Evolutionary conservation across 2,888 invertebrate genomes (phyloP), one percentile per base, ranked within the genome.

Genomic region (Protodeltote pygarga): DNA sequence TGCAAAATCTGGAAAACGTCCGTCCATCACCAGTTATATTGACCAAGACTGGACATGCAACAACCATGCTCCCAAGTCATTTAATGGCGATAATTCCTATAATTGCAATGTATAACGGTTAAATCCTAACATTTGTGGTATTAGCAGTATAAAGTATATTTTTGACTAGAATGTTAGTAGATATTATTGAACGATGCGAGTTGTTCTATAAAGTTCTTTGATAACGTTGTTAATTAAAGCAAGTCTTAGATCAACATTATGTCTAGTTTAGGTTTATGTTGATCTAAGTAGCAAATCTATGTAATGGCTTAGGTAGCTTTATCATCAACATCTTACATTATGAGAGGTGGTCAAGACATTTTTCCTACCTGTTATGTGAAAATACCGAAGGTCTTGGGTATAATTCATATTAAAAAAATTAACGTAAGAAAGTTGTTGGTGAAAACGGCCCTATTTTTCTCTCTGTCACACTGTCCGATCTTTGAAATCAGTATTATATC

Each of bases 1-100:
- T 89, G 1, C 81, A 87, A 34, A 85, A 78, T 35, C 49, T 68
- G 3, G 81, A 81, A 17, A 25, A 70, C 0, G 15, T 62, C 0
- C 57, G 35, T 0, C 57, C 61, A 1, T 68, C 71, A 2, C 45
- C 62, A 0, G 29, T 52, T 11, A 57, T 55, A 0, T 29, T 82
- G 3, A 68, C 74, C 5, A 65, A 50, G 3, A 8, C 17, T 15
- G 35, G 14, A 1, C 3, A 2, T 4, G 14, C 15, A 6, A n/a
- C 23, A 8, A 14, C 2, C 8, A 9, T n/a, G 1, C 23, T 16
- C 5, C 27, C 46, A 38, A 33, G 20, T 13, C 16, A 41, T 24
- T 20, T 34, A 27, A 20, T 41, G 23, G 15, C 17, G 15, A 21
- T 45, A 24, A 8, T 51, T 15, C 13, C 35, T 24, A 23, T 31